phyloP scores from a whole-genome alignment of 2,888 invertebrate species.

The Cyaniris semiargus region DNA sequence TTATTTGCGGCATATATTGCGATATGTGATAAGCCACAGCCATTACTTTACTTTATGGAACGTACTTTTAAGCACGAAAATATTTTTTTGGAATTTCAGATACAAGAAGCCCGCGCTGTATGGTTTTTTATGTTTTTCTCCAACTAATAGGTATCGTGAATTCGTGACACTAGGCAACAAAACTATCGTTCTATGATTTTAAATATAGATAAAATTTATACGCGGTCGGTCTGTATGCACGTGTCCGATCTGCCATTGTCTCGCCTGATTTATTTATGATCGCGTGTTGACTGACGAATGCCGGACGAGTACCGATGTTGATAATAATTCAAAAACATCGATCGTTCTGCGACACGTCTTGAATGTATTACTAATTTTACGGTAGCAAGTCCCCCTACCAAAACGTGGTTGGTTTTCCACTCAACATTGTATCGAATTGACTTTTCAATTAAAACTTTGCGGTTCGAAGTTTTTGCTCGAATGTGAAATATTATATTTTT shows the following conservation, averaged over 20 bases:
- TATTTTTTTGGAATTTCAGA: too few relatives aligned
- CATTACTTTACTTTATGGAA: too few relatives aligned
- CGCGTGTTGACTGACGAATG: constrained; percentile 28
- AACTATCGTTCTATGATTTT: neutral
- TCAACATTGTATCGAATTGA: neutral
- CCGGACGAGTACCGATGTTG: constrained; percentile 21
- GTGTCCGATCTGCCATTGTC: constrained; percentile 28
- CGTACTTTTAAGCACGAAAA: too few relatives aligned
- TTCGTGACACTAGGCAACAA: neutral
- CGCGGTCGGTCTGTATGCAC: constrained; percentile 2
- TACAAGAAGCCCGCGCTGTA: too few relatives aligned
- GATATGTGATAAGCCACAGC: neutral
- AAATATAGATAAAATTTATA: constrained; percentile 8
- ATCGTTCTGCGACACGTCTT: neutral
- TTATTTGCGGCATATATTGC: neutral
- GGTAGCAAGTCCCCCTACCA: constrained; percentile 11
- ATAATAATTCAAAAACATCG: constrained; percentile 30
- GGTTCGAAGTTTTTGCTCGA: constrained; percentile 4
- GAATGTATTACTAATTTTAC: constrained; percentile 1
- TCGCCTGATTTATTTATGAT: constrained; percentile 29
- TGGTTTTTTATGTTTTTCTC: too few relatives aligned
- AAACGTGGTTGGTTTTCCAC: constrained; percentile 7
- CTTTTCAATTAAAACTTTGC: constrained; percentile 19
- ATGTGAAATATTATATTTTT: constrained; percentile 8
- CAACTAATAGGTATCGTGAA: too few relatives aligned